Percentiles rank a stretch among this genome's conserved stretches.
Conservation (phyloP, 92 coral and sea anemone genomes). For the Isaurus tuberculatus region DNA sequence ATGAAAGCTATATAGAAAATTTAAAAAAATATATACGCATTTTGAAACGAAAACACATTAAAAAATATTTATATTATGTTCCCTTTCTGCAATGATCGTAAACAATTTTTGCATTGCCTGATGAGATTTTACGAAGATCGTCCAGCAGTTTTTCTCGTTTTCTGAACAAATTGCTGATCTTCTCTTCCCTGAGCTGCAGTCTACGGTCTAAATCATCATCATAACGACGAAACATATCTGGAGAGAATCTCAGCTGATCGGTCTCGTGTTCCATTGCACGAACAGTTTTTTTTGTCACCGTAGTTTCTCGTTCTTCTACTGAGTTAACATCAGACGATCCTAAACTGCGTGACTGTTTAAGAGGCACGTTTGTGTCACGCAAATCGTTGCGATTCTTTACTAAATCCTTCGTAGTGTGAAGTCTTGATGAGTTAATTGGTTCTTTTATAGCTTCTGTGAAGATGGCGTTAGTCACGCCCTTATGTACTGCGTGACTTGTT, state of each 20-base stretch:
- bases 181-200: slow-evolving; percentile 31
- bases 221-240: background rate
- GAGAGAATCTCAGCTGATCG: background rate
- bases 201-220: slow-evolving; percentile 36
- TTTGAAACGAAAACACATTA: background rate
- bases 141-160: slow-evolving; percentile 21
- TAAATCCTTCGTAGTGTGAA: background rate
- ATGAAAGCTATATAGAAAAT: background rate
- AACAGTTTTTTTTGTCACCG: background rate
- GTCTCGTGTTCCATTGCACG: background rate
- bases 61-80: background rate
- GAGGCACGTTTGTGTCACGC: slow-evolving; percentile 10
- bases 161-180: slow-evolving; percentile 15
- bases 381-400: background rate
- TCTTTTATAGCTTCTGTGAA: background rate
- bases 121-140: slow-evolving; percentile 27
- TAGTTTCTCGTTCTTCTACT: background rate
- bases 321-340: background rate
- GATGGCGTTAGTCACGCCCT: background rate
- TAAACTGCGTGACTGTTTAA: background rate
- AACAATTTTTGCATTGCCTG: background rate
- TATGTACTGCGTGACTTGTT: background rate
- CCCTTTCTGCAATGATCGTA: background rate
- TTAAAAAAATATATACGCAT: background rate
- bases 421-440: background rate